phyloP scores from a whole-genome alignment of 1,140 invertebrate genomes.

The Lerema accius region DNA sequence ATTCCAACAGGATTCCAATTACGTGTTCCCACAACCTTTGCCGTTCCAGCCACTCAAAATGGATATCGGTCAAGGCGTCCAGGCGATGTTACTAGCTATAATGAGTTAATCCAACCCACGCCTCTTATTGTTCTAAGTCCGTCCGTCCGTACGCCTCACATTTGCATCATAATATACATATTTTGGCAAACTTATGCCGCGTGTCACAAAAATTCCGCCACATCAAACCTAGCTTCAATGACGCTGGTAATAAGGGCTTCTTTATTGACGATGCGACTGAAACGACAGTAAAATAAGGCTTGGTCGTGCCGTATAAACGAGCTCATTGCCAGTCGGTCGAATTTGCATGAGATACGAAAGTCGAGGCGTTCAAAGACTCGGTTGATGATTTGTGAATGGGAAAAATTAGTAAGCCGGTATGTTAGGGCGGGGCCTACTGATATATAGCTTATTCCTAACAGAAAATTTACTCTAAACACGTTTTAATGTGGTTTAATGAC shows the following conservation, averaged over 20 bases:
- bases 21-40: conserved; percentile 50
- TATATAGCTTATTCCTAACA: background rate
- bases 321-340: conserved; percentile 75
- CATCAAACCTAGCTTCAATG: conserved; percentile 34
- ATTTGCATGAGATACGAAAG: conserved; percentile 79
- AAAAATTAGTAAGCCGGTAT: conserved; percentile 33
- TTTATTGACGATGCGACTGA: conserved; percentile 6
- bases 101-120: conserved; percentile 76
- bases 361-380: conserved; percentile 46
- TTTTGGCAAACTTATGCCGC: conserved; percentile 42
- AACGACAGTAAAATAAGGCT: conserved; percentile 24
- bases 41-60: conserved; percentile 52
- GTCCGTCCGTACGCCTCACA: conserved; percentile 61
- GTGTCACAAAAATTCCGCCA: conserved; percentile 10
- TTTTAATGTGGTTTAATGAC: background rate
- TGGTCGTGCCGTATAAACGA: conserved; percentile 58
- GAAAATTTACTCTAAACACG: background rate
- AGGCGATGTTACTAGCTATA: conserved; percentile 57
- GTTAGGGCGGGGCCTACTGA: conserved; percentile 10
- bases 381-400: conserved; percentile 47
- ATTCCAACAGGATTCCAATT: conserved; percentile 38
- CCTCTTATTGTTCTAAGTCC: conserved; percentile 74
- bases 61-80: conserved; percentile 78
- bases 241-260: conserved; percentile 23
- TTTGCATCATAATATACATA: conserved; percentile 75